phyloP scores from a whole-genome alignment of 1,140 invertebrate species.

The Bombus waltoni region DNA sequence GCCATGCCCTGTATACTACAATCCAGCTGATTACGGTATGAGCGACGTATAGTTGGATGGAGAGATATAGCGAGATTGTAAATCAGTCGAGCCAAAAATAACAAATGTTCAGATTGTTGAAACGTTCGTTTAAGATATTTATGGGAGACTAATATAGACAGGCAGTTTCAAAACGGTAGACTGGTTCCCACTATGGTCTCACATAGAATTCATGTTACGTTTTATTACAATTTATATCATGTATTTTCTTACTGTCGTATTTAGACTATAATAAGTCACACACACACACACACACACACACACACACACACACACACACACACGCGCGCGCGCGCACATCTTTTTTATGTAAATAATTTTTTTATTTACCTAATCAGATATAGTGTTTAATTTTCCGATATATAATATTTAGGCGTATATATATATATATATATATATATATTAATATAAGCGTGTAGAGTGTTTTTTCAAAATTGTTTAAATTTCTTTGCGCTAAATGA shows the following conservation, averaged over 20 bases:
- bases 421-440: too few species aligned
- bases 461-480: background rate
- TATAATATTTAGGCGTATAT: background rate
- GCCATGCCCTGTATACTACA: constrained; percentile 96
- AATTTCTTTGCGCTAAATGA: background rate
- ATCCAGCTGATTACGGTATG: constrained; percentile 96
- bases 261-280: too few species aligned
- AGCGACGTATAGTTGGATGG: background rate
- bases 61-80: background rate
- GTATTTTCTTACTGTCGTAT: too few species aligned
- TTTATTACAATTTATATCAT: too few species aligned
- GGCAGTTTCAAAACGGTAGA: too few species aligned
- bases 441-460: background rate
- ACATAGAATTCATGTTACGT: too few species aligned
- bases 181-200: too few species aligned
- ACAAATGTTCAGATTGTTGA: background rate
- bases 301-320: too few species aligned
- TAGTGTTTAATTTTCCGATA: background rate
- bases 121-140: background rate
- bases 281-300: too few species aligned
- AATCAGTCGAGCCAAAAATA: background rate
- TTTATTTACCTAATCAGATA: background rate
- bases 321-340: too few species aligned
- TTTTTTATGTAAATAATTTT: background rate
- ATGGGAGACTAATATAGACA: too few species aligned